Percentiles rank a stretch among this genome's conserved stretches.
phyloP scores from a whole-genome alignment of 2,888 invertebrate species.

The Meandrusa payeni region DNA sequence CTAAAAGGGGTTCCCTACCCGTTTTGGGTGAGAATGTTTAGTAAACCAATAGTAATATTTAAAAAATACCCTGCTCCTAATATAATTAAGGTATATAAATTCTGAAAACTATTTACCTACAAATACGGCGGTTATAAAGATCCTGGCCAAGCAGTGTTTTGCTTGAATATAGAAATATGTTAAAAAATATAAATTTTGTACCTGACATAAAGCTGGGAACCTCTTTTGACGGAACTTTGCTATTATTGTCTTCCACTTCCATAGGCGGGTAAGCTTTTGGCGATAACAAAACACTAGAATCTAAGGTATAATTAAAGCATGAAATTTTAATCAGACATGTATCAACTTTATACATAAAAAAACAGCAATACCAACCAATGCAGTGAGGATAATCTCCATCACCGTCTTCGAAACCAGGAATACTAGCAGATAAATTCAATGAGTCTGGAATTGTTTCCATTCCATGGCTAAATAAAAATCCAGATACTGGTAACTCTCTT shows the following conservation, averaged over 20 bases:
- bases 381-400: constrained; percentile 56
- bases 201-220: constrained; percentile 65
- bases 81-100: too few relatives aligned
- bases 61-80: too few relatives aligned
- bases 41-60: too few relatives aligned
- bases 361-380: too few relatives aligned
- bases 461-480: constrained; percentile 53
- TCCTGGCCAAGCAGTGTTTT: too few relatives aligned
- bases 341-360: not conserved
- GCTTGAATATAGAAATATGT: too few relatives aligned
- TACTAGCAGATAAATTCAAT: constrained; percentile 56
- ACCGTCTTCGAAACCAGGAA: constrained; percentile 57
- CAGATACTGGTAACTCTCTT: constrained; percentile 41
- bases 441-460: constrained; percentile 53
- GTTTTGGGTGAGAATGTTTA: too few relatives aligned
- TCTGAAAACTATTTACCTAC: too few relatives aligned
- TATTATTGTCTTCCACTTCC: constrained; percentile 35
- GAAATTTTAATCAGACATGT: not conserved
- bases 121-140: too few relatives aligned
- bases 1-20: too few relatives aligned
- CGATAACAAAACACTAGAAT: constrained; percentile 62
- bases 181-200: too few relatives aligned
- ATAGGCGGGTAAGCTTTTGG: constrained; percentile 59
- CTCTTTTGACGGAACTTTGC: constrained; percentile 50
- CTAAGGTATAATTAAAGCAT: constrained; percentile 43